Conservation (phyloP, 2,797 vertebrate genomes). For the Cacajao melanocephalus region DNA sequence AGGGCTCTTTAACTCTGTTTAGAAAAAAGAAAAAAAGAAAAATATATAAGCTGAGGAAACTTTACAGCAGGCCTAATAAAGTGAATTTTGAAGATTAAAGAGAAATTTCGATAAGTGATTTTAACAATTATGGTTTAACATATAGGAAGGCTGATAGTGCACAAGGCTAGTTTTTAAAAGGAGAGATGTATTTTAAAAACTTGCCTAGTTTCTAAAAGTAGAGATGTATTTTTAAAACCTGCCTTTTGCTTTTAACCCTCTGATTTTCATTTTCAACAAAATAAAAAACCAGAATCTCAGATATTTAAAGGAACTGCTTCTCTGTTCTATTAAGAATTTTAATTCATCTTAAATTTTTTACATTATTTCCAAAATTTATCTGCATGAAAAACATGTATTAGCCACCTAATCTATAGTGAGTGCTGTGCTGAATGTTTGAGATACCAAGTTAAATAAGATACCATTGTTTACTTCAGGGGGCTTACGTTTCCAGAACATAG, state of each 20-base stretch:
- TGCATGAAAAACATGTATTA: slow-evolving; percentile 34
- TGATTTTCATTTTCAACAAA: slow-evolving; percentile 49
- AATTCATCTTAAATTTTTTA: slow-evolving; percentile 41
- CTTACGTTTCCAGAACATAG: slow-evolving; percentile 11
- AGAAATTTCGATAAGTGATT: slow-evolving; percentile 53
- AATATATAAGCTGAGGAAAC: slow-evolving; percentile 14
- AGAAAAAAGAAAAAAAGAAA: slow-evolving; percentile 10
- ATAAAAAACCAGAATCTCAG: slow-evolving; percentile 36
- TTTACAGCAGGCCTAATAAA: slow-evolving; percentile 16
- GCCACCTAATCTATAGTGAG: background rate
- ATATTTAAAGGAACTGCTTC: slow-evolving; percentile 40
- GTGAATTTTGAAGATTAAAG: background rate
- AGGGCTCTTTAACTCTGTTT: slow-evolving; percentile 36
- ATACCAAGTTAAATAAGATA: slow-evolving; percentile 36
- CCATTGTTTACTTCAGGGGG: background rate
- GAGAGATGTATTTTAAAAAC: too few species aligned
- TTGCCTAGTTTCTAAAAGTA: slow-evolving; percentile 37
- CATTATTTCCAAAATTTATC: slow-evolving; percentile 24
- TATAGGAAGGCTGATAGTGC: background rate
- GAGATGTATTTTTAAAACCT: background rate
- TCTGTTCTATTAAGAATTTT: slow-evolving; percentile 11
- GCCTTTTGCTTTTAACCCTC: slow-evolving; percentile 39
- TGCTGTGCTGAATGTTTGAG: background rate
- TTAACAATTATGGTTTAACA: slow-evolving; percentile 27
- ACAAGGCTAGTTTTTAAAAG: background rate